These are phyloP conservation scores for Exephanes ischioxanthus DNA, from an alignment of 2,888 invertebrate species.

Conservation along the genomic window DNA sequence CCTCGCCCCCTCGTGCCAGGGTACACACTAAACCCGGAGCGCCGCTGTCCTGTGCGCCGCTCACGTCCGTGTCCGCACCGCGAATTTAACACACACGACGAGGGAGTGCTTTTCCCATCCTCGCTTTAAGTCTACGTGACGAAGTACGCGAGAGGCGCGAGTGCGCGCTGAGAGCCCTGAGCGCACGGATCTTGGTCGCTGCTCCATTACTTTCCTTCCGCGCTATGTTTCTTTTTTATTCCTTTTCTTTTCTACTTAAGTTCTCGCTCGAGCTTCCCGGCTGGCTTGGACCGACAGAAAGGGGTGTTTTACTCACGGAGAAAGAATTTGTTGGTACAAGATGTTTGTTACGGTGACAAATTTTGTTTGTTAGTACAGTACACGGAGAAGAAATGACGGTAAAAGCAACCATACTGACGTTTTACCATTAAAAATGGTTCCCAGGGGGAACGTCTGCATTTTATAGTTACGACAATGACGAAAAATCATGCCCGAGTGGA, in stretches of 20 bases:
- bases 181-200: not conserved
- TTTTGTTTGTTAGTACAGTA: too few species aligned
- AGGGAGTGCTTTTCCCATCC: conserved; percentile 24
- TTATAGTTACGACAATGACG: too few species aligned
- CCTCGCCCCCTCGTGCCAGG: not conserved
- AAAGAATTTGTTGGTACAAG: too few species aligned
- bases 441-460: too few species aligned
- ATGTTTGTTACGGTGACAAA: too few species aligned
- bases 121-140: conserved; percentile 14
- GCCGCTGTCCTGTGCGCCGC: not conserved
- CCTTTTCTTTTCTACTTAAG: not conserved
- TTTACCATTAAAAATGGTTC: too few species aligned
- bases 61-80: not conserved
- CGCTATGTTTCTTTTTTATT: not conserved
- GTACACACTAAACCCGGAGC: not conserved
- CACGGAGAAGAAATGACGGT: too few species aligned
- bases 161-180: conserved; percentile 11
- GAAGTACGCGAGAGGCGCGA: conserved; percentile 26
- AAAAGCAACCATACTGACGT: too few species aligned
- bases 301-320: too few species aligned
- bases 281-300: not conserved
- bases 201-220: conserved; percentile 5
- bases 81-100: conserved; percentile 8
- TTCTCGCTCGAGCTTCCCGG: not conserved
- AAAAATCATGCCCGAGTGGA: too few species aligned